Conservation (phyloP, 2,888 invertebrate genomes). For the Chelonus formosanus region DNA sequence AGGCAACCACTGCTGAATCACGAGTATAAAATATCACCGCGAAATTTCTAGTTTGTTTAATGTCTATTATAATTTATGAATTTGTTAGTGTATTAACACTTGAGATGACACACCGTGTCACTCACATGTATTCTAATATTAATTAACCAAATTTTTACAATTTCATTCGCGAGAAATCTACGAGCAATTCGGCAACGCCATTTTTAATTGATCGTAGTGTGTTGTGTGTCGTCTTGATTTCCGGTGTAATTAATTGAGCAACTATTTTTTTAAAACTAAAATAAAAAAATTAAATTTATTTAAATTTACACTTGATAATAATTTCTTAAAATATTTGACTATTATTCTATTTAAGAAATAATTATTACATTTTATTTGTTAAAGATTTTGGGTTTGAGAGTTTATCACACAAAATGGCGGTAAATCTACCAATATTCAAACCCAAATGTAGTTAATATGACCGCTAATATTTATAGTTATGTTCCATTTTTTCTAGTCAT, state of each 20-base stretch:
- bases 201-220: constrained; percentile 16
- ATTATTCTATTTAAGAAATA: too few relatives aligned
- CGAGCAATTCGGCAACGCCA: constrained; percentile 11
- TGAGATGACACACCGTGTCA: not conserved
- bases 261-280: not conserved
- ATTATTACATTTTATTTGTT: not conserved
- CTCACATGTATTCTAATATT: not conserved
- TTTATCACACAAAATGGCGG: not conserved
- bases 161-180: constrained; percentile 8
- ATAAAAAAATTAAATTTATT: too few relatives aligned
- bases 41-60: too few relatives aligned
- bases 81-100: not conserved
- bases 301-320: too few relatives aligned
- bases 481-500: too few relatives aligned
- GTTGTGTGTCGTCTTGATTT: not conserved
- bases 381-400: not conserved
- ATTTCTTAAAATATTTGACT: not conserved
- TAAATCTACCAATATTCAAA: not conserved
- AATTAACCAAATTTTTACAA: constrained; percentile 6
- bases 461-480: not conserved
- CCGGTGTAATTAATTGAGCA: not conserved
- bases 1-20: too few relatives aligned
- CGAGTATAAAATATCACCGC: too few relatives aligned
- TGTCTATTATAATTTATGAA: too few relatives aligned
- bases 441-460: not conserved